Evolutionary conservation across 1,140 invertebrate genomes (phyloP), one percentile per base, ranked within the genome.

Genomic region (Bicyclus anynana): DNA sequence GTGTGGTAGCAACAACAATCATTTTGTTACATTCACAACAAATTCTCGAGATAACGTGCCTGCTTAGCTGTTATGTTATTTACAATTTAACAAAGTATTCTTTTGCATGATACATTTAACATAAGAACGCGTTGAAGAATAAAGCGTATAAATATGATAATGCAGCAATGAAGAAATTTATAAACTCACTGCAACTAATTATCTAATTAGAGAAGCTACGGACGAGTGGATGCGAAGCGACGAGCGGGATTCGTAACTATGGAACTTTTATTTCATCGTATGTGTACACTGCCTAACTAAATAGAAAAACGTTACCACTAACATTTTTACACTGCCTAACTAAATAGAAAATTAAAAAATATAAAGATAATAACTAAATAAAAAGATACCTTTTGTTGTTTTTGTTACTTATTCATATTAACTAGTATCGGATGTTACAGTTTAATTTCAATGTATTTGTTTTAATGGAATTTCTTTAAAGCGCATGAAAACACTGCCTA

Each of bases 171-270:
- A 69, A 59, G 54, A 62, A 62, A 69, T 35, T 62, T 55, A 55
- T 56, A 68, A 57, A 64, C 55, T 51, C 23, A 16, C 53, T 17
- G 49, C 48, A 59, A 65, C 55, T 68, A 68, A 68, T 62, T 68
- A 65, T 57, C 58, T 58, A 69, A 65, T 67, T 67, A 63, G 46
- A 58, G 44, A 58, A 65, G 61, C 63, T 42, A 67, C 61, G 65
- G 65, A 50, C 51, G 54, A 52, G 53, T 49, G 53, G 54, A 58
- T 48, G 33, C 29, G 29, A 33, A 33, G 29, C 12, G 29, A 12
- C 7, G n/a, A 33, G 29, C 29, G 29, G 29, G 5, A 27, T 27
- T 7, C 4, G 10, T 33, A 33, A 12, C 17, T 40, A 16, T 14
- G 7, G 17, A 40, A 17, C 16, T 0, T 14, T 16, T 47, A 4